Evolutionary conservation across 2,888 invertebrate genomes (phyloP).

Genomic region (Dermolepida albohirtum): DNA sequence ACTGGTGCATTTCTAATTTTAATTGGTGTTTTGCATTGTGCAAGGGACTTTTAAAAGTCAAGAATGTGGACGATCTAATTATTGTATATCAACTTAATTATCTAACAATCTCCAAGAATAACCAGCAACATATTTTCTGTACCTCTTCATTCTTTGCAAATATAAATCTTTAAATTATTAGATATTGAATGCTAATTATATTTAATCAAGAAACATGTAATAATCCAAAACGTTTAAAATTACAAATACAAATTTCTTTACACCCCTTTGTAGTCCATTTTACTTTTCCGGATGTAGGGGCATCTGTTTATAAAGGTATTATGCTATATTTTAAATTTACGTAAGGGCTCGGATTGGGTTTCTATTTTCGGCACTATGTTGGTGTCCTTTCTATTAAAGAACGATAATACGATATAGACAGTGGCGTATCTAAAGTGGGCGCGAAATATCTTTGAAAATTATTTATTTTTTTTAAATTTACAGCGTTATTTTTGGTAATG

Average conservation of each 20-base stretch:
- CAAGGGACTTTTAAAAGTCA: slow-evolving; percentile 29
- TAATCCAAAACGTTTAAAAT: not conserved
- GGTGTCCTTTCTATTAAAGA: not conserved
- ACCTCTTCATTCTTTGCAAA: too few species aligned
- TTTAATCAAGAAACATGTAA: not conserved
- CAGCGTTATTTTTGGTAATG: too few species aligned
- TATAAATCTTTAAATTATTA: too few species aligned
- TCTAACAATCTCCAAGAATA: slow-evolving; percentile 15
- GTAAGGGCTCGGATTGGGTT: slow-evolving; percentile 1
- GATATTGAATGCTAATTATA: not conserved
- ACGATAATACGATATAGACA: not conserved
- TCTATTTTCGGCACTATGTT: slow-evolving; percentile 15
- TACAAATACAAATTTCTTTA: not conserved
- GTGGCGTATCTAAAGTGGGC: too few species aligned
- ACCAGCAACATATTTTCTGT: not conserved
- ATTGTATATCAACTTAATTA: not conserved
- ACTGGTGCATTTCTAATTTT: slow-evolving; percentile 28
- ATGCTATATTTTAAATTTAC: slow-evolving; percentile 9
- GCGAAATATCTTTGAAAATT: too few species aligned
- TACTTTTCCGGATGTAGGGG: not conserved
- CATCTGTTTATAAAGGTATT: slow-evolving; percentile 13
- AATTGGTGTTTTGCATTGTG: slow-evolving; percentile 30
- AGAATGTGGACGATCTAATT: slow-evolving; percentile 29
- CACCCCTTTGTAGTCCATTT: not conserved
- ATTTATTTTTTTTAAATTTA: too few species aligned